Conservation (phyloP, 2,888 invertebrate genomes). For the Hetaerina titia region DNA sequence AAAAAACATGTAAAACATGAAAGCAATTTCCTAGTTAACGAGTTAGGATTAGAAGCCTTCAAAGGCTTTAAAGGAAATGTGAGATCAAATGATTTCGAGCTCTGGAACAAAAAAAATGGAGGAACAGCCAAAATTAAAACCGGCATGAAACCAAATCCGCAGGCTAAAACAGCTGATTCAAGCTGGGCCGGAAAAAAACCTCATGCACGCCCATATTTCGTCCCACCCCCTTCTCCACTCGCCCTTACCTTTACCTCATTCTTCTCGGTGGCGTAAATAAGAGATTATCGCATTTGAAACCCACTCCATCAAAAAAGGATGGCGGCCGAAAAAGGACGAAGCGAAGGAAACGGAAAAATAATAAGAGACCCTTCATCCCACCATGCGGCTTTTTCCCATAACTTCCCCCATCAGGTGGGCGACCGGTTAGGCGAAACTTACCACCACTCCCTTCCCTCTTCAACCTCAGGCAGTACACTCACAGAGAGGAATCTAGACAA, state of each 20-base stretch:
- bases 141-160: background rate
- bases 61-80: background rate
- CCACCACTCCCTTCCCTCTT: background rate
- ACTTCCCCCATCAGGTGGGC: background rate
- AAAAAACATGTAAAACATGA: background rate
- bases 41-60: background rate
- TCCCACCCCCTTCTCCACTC: background rate
- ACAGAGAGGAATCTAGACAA: too few relatives aligned
- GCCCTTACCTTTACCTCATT: background rate
- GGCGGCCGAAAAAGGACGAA: background rate
- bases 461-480: background rate
- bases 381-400: background rate
- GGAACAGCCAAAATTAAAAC: background rate
- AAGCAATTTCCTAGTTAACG: conserved; percentile 35
- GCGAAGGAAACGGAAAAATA: background rate
- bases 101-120: background rate
- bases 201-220: background rate
- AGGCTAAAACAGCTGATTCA: background rate
- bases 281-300: conserved; percentile 2
- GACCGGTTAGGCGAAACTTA: background rate
- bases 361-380: background rate
- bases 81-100: conserved; percentile 20
- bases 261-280: background rate
- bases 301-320: background rate
- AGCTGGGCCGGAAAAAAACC: background rate